Evolutionary conservation across 2,797 vertebrate genomes (phyloP).

Genomic region (Arctocebus calabarensis): DNA sequence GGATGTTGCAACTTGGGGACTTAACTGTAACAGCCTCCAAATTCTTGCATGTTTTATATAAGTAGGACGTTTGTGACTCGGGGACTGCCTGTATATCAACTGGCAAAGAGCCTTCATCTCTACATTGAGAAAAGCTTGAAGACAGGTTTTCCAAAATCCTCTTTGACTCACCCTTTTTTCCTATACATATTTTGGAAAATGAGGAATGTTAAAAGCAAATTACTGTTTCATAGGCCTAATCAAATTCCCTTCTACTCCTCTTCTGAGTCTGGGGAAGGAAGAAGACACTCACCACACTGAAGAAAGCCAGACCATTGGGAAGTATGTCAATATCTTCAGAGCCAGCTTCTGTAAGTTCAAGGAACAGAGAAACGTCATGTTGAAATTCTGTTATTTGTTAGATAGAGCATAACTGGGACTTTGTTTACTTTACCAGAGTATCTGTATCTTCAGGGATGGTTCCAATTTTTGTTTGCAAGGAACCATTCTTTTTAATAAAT

Average conservation of each 20-base stretch:
- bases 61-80: no score
- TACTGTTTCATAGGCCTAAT: not conserved
- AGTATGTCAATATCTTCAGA: constrained; percentile 95
- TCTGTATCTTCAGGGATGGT: constrained; percentile 55
- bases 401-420: not conserved
- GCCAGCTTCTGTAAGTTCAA: constrained; percentile 89
- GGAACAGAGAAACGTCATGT: constrained; percentile 74
- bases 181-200: not conserved
- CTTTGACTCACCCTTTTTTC: not conserved
- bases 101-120: not conserved
- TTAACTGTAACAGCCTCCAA: no score
- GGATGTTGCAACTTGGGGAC: no score
- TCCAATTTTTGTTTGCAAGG: not conserved
- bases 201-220: constrained; percentile 7
- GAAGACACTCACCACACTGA: constrained; percentile 92
- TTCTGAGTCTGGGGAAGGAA: not conserved
- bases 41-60: no score
- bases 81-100: not conserved
- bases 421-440: constrained; percentile 54
- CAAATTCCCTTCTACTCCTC: not conserved
- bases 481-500: constrained; percentile 62
- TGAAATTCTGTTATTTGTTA: constrained; percentile 48
- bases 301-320: constrained; percentile 92
- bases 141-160: constrained; percentile 35
- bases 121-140: not conserved